Evolutionary conservation across 2,888 invertebrate genomes (phyloP).

Genomic region (Trissolcus brochymenae): DNA sequence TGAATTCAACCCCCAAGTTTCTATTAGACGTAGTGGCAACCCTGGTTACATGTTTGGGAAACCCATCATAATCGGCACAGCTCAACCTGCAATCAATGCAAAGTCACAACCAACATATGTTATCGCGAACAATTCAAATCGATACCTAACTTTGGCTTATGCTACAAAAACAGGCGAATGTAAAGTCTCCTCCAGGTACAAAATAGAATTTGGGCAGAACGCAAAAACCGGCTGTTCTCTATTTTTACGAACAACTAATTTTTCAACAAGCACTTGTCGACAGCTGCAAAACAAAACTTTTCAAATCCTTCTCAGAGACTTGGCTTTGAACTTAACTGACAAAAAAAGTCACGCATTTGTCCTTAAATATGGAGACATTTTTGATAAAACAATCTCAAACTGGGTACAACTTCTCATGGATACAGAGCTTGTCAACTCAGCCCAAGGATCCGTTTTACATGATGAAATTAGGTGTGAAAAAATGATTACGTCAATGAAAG

Average conservation of each 20-base stretch:
- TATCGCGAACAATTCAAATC: conserved; percentile 61
- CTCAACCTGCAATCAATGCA: conserved; percentile 62
- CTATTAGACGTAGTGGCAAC: conserved; percentile 81
- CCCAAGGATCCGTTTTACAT: conserved; percentile 62
- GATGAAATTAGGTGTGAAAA: conserved; percentile 68
- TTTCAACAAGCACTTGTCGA: conserved; percentile 67
- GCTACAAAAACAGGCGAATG: conserved; percentile 67
- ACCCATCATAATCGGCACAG: conserved; percentile 80
- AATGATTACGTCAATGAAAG: conserved; percentile 68
- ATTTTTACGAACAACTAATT: conserved; percentile 63
- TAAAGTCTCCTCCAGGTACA: conserved; percentile 61
- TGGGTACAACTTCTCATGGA: conserved; percentile 78
- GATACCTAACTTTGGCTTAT: conserved; percentile 70
- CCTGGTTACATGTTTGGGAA: conserved; percentile 85
- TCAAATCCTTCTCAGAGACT: conserved; percentile 62
- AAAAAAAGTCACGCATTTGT: conserved; percentile 68
- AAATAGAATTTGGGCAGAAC: conserved; percentile 70
- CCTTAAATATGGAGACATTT: conserved; percentile 78
- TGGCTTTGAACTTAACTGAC: conserved; percentile 67
- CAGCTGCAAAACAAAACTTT: conserved; percentile 70
- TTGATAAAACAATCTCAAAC: conserved; percentile 71
- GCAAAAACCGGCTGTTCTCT: conserved; percentile 67
- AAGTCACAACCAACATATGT: conserved; percentile 61
- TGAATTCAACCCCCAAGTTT: conserved; percentile 59
- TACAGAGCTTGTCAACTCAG: conserved; percentile 66